phyloP scores from a whole-genome alignment of 2,113 vertebrate species.

The Bubo scandiacus region DNA sequence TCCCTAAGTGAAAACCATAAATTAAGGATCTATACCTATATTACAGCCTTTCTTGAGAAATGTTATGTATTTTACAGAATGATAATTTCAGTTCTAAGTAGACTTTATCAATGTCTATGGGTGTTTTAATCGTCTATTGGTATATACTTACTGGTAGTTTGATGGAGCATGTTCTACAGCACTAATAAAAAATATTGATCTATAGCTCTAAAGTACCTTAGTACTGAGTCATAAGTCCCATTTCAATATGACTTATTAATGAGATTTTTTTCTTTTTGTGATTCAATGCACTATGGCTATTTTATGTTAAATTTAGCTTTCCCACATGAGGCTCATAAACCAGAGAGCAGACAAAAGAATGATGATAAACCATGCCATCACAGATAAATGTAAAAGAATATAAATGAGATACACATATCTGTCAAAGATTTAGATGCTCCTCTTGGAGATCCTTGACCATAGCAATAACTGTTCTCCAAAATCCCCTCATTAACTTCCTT shows the following conservation, averaged over 20 bases:
- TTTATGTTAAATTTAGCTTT: slow-evolving; percentile 16
- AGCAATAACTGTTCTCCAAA: background rate
- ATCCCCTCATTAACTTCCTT: background rate
- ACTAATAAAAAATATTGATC: background rate
- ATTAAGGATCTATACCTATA: background rate
- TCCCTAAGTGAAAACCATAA: background rate
- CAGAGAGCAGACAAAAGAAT: background rate
- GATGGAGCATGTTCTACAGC: background rate
- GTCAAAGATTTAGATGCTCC: background rate
- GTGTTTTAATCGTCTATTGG: background rate
- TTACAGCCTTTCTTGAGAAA: background rate
- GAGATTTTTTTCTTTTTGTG: background rate
- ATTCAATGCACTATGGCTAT: slow-evolving; percentile 9
- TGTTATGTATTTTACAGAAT: background rate
- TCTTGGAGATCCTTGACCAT: background rate
- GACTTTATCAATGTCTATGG: background rate
- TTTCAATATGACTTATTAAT: background rate
- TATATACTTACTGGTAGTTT: background rate
- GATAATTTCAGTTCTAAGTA: background rate
- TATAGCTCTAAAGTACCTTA: background rate
- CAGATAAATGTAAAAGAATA: background rate
- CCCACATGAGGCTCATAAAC: background rate
- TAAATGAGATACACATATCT: background rate
- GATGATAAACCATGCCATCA: background rate
- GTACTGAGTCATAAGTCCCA: background rate